Percentiles rank a stretch among this genome's conserved stretches.
phyloP scores from a whole-genome alignment of 2,888 invertebrate genomes.

The Oscheius sp. region DNA sequence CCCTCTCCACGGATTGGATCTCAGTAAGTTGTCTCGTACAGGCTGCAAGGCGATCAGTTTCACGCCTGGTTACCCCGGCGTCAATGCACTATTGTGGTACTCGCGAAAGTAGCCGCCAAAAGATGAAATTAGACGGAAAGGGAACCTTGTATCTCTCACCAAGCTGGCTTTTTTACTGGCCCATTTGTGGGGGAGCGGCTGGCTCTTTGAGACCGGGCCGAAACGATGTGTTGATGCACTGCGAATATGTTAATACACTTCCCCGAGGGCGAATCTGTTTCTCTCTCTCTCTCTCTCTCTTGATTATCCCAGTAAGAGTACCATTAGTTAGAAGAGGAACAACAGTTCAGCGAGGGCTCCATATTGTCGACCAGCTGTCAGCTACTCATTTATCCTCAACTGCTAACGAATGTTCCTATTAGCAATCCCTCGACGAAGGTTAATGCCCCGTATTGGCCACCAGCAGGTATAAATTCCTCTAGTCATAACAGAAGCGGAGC shows the following conservation, averaged over 20 bases:
- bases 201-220: slow-evolving; percentile 2
- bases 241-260: slow-evolving; percentile 10
- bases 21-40: background rate
- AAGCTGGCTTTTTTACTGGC: too few species aligned
- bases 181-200: too few species aligned
- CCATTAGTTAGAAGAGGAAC: background rate
- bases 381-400: slow-evolving; percentile 21
- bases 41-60: slow-evolving; percentile 23
- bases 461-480: background rate
- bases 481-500: background rate
- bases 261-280: background rate
- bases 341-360: background rate
- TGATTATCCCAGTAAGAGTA: background rate
- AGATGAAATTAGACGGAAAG: too few species aligned
- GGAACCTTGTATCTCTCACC: too few species aligned
- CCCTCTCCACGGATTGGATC: background rate
- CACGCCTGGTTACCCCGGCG: slow-evolving; percentile 15
- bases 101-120: slow-evolving; percentile 15
- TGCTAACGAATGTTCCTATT: slow-evolving; percentile 23
- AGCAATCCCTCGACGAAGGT: slow-evolving; percentile 19
- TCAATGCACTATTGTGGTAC: slow-evolving; percentile 35
- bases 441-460: slow-evolving; percentile 11
- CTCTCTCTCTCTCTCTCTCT: slow-evolving; percentile 1
- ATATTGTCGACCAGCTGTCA: slow-evolving; percentile 25
- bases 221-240: slow-evolving; percentile 33